phyloP scores from a whole-genome alignment of 2,113 vertebrate species.

The Malurus melanocephalus region DNA sequence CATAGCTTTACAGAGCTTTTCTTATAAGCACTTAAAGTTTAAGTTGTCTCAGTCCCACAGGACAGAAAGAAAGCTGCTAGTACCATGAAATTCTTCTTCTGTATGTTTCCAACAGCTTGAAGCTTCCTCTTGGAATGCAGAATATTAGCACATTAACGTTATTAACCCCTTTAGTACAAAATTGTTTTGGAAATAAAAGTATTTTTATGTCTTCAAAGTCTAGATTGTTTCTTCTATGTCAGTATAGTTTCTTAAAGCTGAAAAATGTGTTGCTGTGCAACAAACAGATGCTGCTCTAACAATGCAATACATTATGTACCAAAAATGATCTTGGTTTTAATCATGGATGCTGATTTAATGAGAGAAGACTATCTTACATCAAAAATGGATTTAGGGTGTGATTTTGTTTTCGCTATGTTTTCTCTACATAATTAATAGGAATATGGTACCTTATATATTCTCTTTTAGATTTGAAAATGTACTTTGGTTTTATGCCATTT shows the following conservation, averaged over 20 bases:
- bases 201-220: constrained; percentile 54
- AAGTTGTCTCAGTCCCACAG: constrained; percentile 45
- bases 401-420: constrained; percentile 86
- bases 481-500: constrained; percentile 49
- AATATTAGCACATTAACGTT: constrained; percentile 63
- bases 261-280: constrained; percentile 94
- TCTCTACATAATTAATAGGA: constrained; percentile 91
- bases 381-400: constrained; percentile 94
- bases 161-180: constrained; percentile 58
- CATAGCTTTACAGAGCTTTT: constrained; percentile 54
- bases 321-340: constrained; percentile 96
- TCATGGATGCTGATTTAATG: constrained; percentile 97
- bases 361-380: constrained; percentile 91
- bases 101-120: constrained; percentile 47
- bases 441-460: constrained; percentile 69
- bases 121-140: constrained; percentile 35
- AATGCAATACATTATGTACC: constrained; percentile 94
- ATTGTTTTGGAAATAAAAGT: constrained; percentile 60
- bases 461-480: constrained; percentile 55
- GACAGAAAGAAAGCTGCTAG: constrained; percentile 54
- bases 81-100: constrained; percentile 56
- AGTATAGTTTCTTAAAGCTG: constrained; percentile 92
- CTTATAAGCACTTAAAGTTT: constrained; percentile 63
- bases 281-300: constrained; percentile 97
- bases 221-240: constrained; percentile 83